Evolutionary conservation across 2,888 invertebrate species (phyloP).

Genomic region (Lasiommata megera): DNA sequence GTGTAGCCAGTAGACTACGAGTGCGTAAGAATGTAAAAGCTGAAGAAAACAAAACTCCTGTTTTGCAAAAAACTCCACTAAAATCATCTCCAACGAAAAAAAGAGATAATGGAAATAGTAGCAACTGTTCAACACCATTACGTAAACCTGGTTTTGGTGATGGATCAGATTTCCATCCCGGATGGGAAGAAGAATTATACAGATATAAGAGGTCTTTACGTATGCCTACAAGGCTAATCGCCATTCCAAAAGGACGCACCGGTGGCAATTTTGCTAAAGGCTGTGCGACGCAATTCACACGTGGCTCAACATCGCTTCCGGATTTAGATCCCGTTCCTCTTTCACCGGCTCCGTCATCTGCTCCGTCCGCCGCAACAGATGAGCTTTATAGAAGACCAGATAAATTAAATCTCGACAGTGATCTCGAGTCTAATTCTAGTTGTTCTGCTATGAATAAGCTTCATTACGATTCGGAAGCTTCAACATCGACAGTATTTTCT

Average conservation of each 20-base stretch:
- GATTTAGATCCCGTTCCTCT: conserved; percentile 88
- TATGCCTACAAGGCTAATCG: conserved; percentile 90
- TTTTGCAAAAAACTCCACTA: conserved; percentile 50
- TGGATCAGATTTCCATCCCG: conserved; percentile 87
- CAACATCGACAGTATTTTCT: conserved; percentile 84
- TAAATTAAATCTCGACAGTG: conserved; percentile 81
- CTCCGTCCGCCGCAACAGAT: conserved; percentile 82
- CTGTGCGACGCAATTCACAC: conserved; percentile 70
- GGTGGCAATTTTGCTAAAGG: conserved; percentile 76
- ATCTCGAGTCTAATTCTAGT: conserved; percentile 85
- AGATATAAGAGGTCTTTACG: conserved; percentile 90
- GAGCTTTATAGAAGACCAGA: conserved; percentile 72
- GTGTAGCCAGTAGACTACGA: conserved; percentile 67
- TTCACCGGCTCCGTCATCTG: conserved; percentile 85
- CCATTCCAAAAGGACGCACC: conserved; percentile 85
- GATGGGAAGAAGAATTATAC: conserved; percentile 92
- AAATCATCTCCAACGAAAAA: conserved; percentile 62
- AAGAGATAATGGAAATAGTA: conserved; percentile 54
- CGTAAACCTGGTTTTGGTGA: conserved; percentile 85
- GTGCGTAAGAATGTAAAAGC: conserved; percentile 74
- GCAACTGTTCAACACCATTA: conserved; percentile 58
- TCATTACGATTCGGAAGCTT: conserved; percentile 85
- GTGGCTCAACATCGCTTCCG: conserved; percentile 88
- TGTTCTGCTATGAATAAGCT: conserved; percentile 79
- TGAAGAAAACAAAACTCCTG: conserved; percentile 55